Percentiles rank a stretch among this genome's conserved stretches.
Conservation (phyloP, 2,888 invertebrate genomes). For the Lithophane ornitopus region DNA sequence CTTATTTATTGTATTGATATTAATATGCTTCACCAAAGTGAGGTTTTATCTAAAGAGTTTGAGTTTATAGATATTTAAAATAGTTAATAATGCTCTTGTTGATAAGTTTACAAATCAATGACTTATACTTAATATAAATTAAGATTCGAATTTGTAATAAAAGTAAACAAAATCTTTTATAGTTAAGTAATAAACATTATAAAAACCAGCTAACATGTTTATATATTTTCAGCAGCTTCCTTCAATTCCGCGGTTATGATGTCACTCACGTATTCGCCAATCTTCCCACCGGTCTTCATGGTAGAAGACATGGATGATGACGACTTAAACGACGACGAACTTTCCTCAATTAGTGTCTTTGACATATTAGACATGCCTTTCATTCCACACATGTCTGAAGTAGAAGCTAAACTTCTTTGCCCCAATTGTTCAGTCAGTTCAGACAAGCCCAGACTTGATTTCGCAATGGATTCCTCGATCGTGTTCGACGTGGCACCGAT, state of each 20-base stretch:
- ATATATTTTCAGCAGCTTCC: slow-evolving; percentile 75
- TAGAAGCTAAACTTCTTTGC: slow-evolving; percentile 52
- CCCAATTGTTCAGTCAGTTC: slow-evolving; percentile 63
- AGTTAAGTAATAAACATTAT: slow-evolving; percentile 69
- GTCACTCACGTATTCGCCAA: slow-evolving; percentile 66
- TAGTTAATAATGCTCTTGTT: slow-evolving; percentile 28
- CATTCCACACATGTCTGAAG: slow-evolving; percentile 58
- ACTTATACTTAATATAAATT: slow-evolving; percentile 39
- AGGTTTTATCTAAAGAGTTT: slow-evolving; percentile 46
- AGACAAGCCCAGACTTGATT: slow-evolving; percentile 57
- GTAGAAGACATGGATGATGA: slow-evolving; percentile 69
- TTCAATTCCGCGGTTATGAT: slow-evolving; percentile 73
- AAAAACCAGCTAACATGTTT: slow-evolving; percentile 56
- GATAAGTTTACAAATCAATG: slow-evolving; percentile 53
- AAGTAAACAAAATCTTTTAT: slow-evolving; percentile 58
- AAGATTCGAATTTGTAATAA: slow-evolving; percentile 56
- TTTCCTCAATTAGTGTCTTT: slow-evolving; percentile 59
- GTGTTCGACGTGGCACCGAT: slow-evolving; percentile 34
- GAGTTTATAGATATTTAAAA: slow-evolving; percentile 31
- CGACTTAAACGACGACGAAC: slow-evolving; percentile 68
- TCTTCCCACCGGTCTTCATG: slow-evolving; percentile 68
- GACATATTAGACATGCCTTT: slow-evolving; percentile 52
- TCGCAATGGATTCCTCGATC: slow-evolving; percentile 55
- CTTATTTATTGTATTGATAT: slow-evolving; percentile 50
- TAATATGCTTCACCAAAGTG: slow-evolving; percentile 49